Evolutionary conservation across 2,797 vertebrate genomes (phyloP).

Genomic region (Lutjanus campechanus): DNA sequence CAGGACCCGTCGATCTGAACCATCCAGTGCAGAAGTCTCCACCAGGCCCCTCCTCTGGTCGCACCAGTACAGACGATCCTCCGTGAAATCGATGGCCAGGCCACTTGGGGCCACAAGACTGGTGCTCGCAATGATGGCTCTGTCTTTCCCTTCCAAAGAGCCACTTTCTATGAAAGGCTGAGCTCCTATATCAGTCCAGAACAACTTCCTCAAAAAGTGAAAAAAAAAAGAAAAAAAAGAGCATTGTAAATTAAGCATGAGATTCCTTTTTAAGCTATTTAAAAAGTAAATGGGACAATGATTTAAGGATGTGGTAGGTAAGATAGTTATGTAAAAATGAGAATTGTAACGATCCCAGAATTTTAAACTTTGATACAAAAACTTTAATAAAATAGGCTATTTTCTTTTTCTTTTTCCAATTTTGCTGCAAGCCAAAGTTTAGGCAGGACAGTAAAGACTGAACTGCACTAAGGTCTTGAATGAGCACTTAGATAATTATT

Average conservation of each 20-base stretch:
- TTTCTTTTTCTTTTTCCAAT: no score
- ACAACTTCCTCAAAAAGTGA: conserved; percentile 90
- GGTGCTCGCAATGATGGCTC: conserved; percentile 82
- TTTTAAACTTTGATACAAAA: no score
- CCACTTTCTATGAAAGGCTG: conserved; percentile 88
- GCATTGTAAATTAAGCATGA: not conserved
- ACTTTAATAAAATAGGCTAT: no score
- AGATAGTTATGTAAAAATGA: not conserved
- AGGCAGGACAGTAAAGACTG: no score
- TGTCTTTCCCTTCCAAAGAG: conserved; percentile 87
- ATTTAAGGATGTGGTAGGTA: not conserved
- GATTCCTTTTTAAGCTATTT: not conserved
- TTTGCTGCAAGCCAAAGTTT: no score
- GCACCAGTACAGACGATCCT: conserved; percentile 93
- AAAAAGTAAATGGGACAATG: not conserved
- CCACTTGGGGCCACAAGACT: conserved; percentile 90
- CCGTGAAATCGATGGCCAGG: conserved; percentile 89
- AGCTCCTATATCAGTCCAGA: conserved; percentile 92
- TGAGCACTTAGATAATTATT: no score
- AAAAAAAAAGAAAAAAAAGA: conserved; percentile 38
- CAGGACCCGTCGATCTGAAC: conserved; percentile 89
- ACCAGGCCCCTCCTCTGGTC: conserved; percentile 87
- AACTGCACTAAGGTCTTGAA: no score
- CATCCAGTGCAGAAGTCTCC: conserved; percentile 91
- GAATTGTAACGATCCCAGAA: no score